Evolutionary conservation across 2,797 vertebrate species (phyloP).

Genomic region (Tokudaia tokunoshimensis): DNA sequence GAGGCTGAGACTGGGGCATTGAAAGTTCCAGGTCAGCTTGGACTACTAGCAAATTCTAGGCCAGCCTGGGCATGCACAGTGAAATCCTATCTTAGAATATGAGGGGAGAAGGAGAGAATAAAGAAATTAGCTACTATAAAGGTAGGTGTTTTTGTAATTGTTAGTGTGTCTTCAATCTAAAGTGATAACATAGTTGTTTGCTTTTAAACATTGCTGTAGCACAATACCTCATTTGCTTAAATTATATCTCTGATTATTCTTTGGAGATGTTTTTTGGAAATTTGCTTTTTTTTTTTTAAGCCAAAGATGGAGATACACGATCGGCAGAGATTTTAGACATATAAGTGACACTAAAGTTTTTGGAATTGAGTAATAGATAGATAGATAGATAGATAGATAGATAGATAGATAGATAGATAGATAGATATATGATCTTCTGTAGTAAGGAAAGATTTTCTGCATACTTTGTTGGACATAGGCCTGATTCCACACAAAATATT

Average conservation of each 20-base stretch:
- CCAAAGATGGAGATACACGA: not conserved
- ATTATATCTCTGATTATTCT: slow-evolving; percentile 22
- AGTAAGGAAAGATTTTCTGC: no score
- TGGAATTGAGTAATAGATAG: not conserved
- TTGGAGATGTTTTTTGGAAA: slow-evolving; percentile 23
- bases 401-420: no score
- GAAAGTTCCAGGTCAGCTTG: not conserved
- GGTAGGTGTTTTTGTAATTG: slow-evolving; percentile 29
- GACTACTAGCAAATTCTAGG: not conserved
- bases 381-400: no score
- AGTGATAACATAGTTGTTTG: slow-evolving; percentile 5
- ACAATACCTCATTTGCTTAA: slow-evolving; percentile 6
- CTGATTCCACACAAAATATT: no score
- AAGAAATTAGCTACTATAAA: not conserved
- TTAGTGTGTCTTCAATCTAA: slow-evolving; percentile 27
- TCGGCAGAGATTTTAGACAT: slow-evolving; percentile 24
- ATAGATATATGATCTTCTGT: no score
- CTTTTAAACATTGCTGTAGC: slow-evolving; percentile 14
- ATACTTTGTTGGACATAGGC: no score
- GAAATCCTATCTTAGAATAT: not conserved
- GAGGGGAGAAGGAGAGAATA: not conserved
- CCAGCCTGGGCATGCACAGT: not conserved
- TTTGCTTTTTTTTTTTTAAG: slow-evolving; percentile 36
- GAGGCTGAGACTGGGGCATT: not conserved
- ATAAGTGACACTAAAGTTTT: slow-evolving; percentile 38